Evolutionary conservation across 2,888 invertebrate genomes (phyloP).

Genomic region (Drosophila dives): DNA sequence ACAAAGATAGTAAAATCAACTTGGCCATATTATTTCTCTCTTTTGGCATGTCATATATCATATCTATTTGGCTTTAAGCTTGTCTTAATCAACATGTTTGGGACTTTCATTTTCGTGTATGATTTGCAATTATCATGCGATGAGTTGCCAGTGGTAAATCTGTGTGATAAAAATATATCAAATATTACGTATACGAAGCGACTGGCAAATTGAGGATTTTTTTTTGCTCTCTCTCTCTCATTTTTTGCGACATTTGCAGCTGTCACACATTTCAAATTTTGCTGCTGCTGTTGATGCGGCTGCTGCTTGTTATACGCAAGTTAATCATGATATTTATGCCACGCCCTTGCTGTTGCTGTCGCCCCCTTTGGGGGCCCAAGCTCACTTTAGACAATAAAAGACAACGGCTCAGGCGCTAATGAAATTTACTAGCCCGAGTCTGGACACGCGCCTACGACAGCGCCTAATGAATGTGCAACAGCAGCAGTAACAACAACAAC

Average conservation of each 20-base stretch:
- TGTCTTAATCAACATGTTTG: constrained; percentile 16
- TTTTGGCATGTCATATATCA: background rate
- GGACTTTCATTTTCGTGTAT: constrained; percentile 29
- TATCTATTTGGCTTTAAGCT: background rate
- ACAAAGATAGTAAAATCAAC: background rate
- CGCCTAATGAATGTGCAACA: constrained; percentile 70
- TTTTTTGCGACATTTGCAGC: constrained; percentile 33
- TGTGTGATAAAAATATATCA: constrained; percentile 21
- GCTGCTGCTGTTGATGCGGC: background rate
- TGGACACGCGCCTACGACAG: constrained; percentile 75
- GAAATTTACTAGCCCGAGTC: constrained; percentile 66
- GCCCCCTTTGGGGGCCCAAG: constrained; percentile 6
- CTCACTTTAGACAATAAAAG: constrained; percentile 63
- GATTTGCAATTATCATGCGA: constrained; percentile 9
- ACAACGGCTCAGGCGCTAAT: constrained; percentile 66
- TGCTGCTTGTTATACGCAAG: constrained; percentile 39
- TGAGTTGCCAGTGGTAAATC: constrained; percentile 20
- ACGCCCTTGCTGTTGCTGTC: constrained; percentile 40
- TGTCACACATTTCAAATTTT: constrained; percentile 47
- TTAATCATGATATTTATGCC: constrained; percentile 67
- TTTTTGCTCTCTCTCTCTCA: background rate
- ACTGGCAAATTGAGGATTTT: background rate
- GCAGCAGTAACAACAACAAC: constrained; percentile 36
- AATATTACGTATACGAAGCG: constrained; percentile 51
- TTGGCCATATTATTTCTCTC: background rate